Evolutionary conservation across 2,888 invertebrate genomes (phyloP), one percentile per base, ranked within the genome.

Genomic region (Sesamia inferens): DNA sequence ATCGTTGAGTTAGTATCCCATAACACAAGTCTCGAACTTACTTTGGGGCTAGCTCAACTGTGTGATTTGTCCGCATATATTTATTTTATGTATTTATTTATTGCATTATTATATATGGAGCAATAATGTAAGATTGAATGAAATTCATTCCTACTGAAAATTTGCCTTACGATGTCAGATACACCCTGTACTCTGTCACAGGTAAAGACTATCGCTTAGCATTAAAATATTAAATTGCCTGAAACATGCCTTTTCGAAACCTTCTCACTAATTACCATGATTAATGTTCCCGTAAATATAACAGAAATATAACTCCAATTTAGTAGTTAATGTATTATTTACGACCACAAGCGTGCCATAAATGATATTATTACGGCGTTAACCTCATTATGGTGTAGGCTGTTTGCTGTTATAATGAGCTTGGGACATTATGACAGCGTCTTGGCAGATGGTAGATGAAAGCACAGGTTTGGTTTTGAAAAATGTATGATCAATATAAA

Each of bases 351-450:
- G 59, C 51, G 42, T 22, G 51, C 16, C 64, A 76, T 82, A 79
- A 86, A 85, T 85, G 54, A 82, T 82, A 86, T 86, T 81, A 84
- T 51, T 73, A 69, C 61, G 67, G 64, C 70, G 66, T 82, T 84
- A 84, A 84, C 75, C 74, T 74, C 61, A 54, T 85, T 84, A 78
- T 70, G 13, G 71, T 55, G 68, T 66, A 62, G 72, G 11, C 74
- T 76, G 76, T 76, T 85, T 71, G 70, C 31, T 57, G 7, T 39
- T 65, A 44, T 80, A 76, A 84, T 85, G 72, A 78, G 62, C 42
- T 71, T 0, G 44, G 10, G 10, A 73, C 5, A 47, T 76, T 74
- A 81, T 63, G 67, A 71, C 31, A 31, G 47, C 61, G 19, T 67
- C 39, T 58, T 63, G 14, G 14, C 10, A 74, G 57, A 59, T 59